Conservation (phyloP, 2,113 vertebrate genomes). For the Atractosteus spatula region DNA sequence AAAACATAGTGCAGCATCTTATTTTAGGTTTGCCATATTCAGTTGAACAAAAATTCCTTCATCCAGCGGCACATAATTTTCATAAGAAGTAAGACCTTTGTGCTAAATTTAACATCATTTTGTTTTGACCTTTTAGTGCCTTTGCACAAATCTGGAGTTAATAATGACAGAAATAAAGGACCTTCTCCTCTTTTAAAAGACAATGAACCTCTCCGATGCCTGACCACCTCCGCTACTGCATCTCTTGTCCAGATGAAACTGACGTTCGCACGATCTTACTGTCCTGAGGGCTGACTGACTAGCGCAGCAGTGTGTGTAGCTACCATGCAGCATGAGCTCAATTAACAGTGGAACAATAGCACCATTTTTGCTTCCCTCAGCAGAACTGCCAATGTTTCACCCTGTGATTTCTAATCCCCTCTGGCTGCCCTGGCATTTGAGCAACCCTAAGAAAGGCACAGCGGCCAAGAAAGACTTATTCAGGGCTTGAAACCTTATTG, state of each 20-base stretch:
- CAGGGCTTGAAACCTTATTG: slow-evolving; percentile 20
- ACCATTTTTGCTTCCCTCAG: slow-evolving; percentile 51
- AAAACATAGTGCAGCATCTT: too few relatives aligned
- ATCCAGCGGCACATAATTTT: too few relatives aligned
- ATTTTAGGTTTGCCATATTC: too few relatives aligned
- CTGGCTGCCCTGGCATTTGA: slow-evolving; percentile 52
- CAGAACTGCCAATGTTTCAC: slow-evolving; percentile 61
- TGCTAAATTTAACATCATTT: too few relatives aligned
- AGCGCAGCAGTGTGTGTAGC: slow-evolving; percentile 21
- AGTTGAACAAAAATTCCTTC: too few relatives aligned
- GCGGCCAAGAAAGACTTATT: slow-evolving; percentile 23
- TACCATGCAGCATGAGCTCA: slow-evolving; percentile 35
- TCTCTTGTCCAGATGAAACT: background rate
- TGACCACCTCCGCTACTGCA: background rate
- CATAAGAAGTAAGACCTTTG: too few relatives aligned
- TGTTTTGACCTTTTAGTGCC: too few relatives aligned
- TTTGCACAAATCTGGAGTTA: too few relatives aligned
- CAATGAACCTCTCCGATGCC: background rate
- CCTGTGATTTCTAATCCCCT: slow-evolving; percentile 50
- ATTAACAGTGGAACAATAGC: slow-evolving; percentile 46
- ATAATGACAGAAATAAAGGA: too few relatives aligned
- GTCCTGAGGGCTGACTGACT: slow-evolving; percentile 11
- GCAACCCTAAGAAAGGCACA: slow-evolving; percentile 35
- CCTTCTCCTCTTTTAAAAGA: background rate
- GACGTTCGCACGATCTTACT: background rate